phyloP scores from a whole-genome alignment of 1,140 invertebrate genomes.

The Brachionus angularis region DNA sequence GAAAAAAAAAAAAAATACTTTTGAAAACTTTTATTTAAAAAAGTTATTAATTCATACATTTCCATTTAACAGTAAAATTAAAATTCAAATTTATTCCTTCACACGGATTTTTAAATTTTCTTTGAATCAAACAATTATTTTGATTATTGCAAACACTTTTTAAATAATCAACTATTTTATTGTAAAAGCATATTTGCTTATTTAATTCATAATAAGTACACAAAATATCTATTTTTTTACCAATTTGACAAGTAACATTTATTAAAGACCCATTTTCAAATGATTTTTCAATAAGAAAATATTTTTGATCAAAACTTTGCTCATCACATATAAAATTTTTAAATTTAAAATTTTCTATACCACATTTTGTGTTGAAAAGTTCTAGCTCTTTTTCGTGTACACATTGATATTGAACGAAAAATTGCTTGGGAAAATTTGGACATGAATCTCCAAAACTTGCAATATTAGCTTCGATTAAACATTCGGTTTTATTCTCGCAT shows the following conservation, averaged over 20 bases:
- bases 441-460: neutral
- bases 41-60: too few relatives aligned
- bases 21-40: too few relatives aligned
- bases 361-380: neutral
- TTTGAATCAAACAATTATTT: too few relatives aligned
- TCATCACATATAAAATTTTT: neutral
- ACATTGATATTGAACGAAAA: conserved; percentile 25
- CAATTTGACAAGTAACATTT: neutral
- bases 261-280: neutral
- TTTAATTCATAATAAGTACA: conserved; percentile 38
- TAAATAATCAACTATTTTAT: too few relatives aligned
- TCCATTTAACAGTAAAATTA: too few relatives aligned
- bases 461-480: neutral
- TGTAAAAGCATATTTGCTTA: too few relatives aligned
- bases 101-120: too few relatives aligned
- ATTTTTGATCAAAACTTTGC: neutral
- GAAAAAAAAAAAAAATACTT: too few relatives aligned
- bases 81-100: too few relatives aligned
- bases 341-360: neutral
- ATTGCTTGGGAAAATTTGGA: conserved; percentile 13
- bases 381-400: neutral
- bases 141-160: too few relatives aligned
- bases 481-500: conserved; percentile 10
- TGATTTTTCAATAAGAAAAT: neutral
- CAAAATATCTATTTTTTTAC: neutral